Base-by-base conservation (phyloP, 2,888 invertebrate species). In the Oscheius sp. region DNA sequence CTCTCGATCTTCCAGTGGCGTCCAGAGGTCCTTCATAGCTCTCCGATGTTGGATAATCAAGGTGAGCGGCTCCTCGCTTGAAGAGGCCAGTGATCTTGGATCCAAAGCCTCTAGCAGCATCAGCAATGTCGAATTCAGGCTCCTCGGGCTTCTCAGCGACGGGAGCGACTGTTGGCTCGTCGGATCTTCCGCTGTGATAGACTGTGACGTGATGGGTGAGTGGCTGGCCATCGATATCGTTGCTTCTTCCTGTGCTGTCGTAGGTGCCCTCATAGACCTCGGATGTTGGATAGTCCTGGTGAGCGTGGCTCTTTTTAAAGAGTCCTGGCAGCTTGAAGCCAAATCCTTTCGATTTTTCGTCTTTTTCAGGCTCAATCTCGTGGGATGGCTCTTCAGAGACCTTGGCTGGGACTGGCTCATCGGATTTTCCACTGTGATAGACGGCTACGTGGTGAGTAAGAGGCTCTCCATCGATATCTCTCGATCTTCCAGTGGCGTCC, bases 1-100 rank as follows among this genome's bases (percentile, higher is more conserved):
- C 72, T 23, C 27, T 27, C 10, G 64, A 15, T 31, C 71, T 65
- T 12, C 70, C 70, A 50, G 72, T 73, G 42, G 71, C 57, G 45
- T 76, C 76, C 29, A 75, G 20, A 6, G 70, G 73, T 52, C 73
- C 73, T 34, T 70, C 70, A 57, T 66, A 73, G 63, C 39, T 37
- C 34, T 72, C 75, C 15, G 70, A 42, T 15, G 58, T 57, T 23
- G 76, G 76, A 50, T 73, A 76, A 39, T 76, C 72, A 12, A 52
- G 65, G 39, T 76, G 76, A 33, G 76, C 76, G 10, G 55, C 2
- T 57, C 63, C 17, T 53, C n/a, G 46, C 42, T 66, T 48, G 70
- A 61, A 55, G 33, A 61, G 50, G 17, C 70, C 61, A 48, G 34
- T 48, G 50, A 65, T 34, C 61, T 76, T 77, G 75, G 23, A 27